A percentile compares a stretch with the other conserved stretches of the same genome.
Conservation (phyloP, 2,888 invertebrate species). For the Platycheirus rosarum region DNA sequence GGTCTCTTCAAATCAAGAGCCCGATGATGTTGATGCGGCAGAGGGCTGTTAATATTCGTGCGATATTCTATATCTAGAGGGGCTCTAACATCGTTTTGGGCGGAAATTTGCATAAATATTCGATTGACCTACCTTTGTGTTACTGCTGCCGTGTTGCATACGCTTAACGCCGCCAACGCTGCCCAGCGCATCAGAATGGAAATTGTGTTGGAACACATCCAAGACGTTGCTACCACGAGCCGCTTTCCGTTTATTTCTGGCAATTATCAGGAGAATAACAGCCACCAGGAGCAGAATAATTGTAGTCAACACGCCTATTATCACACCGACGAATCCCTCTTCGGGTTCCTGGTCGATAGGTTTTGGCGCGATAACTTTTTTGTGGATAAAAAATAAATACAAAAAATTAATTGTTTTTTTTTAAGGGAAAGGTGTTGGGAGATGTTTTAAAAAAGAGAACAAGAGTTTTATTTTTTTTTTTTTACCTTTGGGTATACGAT, state of each 20-base stretch:
- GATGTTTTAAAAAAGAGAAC: neutral
- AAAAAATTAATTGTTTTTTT: constrained; percentile 34
- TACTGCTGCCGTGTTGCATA: constrained; percentile 82
- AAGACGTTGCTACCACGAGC: constrained; percentile 82
- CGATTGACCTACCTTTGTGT: constrained; percentile 82
- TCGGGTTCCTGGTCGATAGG: constrained; percentile 85
- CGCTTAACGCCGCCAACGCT: constrained; percentile 83
- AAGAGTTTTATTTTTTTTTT: neutral
- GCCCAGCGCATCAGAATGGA: constrained; percentile 82
- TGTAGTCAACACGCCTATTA: constrained; percentile 88
- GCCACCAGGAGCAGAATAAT: constrained; percentile 88
- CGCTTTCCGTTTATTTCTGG: constrained; percentile 84
- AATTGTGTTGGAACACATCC: constrained; percentile 83
- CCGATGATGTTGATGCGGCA: neutral
- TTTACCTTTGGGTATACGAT: constrained; percentile 63
- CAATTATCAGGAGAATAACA: constrained; percentile 88
- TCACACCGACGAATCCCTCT: constrained; percentile 86
- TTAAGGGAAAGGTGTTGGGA: constrained; percentile 3
- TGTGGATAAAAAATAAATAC: constrained; percentile 20
- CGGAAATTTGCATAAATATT: constrained; percentile 74
- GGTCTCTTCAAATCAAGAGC: constrained; percentile 34
- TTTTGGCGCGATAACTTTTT: constrained; percentile 83
- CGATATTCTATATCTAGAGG: neutral
- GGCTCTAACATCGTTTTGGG: constrained; percentile 48
- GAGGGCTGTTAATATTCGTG: neutral